phyloP scores from a whole-genome alignment of 2,113 vertebrate species.

The Neopipo cinnamomea region DNA sequence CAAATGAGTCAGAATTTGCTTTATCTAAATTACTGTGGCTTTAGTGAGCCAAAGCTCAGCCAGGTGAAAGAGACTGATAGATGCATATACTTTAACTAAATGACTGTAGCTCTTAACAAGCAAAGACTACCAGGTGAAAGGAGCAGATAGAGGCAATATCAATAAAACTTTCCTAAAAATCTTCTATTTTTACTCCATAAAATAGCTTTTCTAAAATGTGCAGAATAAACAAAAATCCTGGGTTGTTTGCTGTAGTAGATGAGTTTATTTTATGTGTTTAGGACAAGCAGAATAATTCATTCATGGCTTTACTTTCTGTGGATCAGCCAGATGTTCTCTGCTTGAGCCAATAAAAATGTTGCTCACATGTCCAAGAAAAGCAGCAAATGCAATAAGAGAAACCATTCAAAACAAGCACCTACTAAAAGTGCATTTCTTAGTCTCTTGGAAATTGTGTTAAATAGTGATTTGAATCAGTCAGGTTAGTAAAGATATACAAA shows the following conservation, averaged over 20 bases:
- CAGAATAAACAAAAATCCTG: constrained; percentile 6
- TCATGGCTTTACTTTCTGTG: not conserved
- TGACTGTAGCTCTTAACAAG: not conserved
- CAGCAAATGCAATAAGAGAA: not conserved
- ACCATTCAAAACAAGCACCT: not conserved
- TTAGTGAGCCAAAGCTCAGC: not conserved
- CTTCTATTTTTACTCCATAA: not conserved
- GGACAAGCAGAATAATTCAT: constrained; percentile 8
- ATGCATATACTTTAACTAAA: not conserved
- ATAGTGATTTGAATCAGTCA: not conserved
- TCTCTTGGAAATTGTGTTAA: not conserved
- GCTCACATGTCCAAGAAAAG: not conserved
- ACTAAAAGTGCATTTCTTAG: not conserved
- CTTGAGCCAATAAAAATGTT: not conserved
- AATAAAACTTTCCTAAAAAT: not conserved
- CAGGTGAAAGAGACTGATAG: not conserved
- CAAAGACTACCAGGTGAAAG: not conserved
- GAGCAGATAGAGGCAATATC: not conserved
- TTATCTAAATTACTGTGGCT: not conserved
- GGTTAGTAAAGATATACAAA: not conserved
- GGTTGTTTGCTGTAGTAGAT: not conserved
- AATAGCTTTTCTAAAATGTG: not conserved
- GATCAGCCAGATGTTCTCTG: not conserved
- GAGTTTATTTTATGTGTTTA: not conserved
- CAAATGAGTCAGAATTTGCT: not conserved